Evolutionary conservation across 2,888 invertebrate genomes (phyloP), one percentile per base, ranked within the genome.

Genomic region (Drosophila eohydei): DNA sequence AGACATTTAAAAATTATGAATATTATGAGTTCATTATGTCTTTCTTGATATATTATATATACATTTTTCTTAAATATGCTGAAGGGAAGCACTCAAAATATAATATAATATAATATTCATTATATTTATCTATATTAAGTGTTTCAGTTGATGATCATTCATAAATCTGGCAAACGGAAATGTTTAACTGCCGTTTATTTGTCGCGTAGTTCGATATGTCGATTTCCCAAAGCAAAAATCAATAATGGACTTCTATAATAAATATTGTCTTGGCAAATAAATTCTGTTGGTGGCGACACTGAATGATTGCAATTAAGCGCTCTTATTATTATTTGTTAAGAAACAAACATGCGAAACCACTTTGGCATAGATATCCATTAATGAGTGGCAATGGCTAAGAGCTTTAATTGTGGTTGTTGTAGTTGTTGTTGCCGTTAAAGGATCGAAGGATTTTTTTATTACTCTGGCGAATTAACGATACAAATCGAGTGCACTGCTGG

Each of bases 401-500:
- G 43, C 30, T 14, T 38, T 9, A 11, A 38, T 8, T 21, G 30
- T 43, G 8, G 36, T 11, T 58, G 26, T 9, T 30, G 63, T 46
- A 51, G 40, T 46, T 36, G 46, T 41, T 50, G 55, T 59, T 64
- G 55, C 12, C 12, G 51, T 41, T 59, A 4, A 51, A 61, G 41
- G 63, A 62, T 38, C 12, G 21, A 51, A 57, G 58, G 59, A 62
- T 34, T 28, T 52, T 38, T 46, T 2, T 14, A 74, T 78, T 75
- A 75, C 71, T 41, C 60, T 62, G 50, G 34, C 36, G 44, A 57
- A 58, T 68, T 21, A 57, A 61, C 60, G 46, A 26, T 57, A 72
- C 32, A 46, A 66, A 62, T 61, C 62, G 70, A 65, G 90, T 91
- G 90, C 91, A 89, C 90, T 81, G 90, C 90, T 57, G 90, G 90